phyloP scores from a whole-genome alignment of 2,888 invertebrate genomes.

The Rhabditoides inermis region DNA sequence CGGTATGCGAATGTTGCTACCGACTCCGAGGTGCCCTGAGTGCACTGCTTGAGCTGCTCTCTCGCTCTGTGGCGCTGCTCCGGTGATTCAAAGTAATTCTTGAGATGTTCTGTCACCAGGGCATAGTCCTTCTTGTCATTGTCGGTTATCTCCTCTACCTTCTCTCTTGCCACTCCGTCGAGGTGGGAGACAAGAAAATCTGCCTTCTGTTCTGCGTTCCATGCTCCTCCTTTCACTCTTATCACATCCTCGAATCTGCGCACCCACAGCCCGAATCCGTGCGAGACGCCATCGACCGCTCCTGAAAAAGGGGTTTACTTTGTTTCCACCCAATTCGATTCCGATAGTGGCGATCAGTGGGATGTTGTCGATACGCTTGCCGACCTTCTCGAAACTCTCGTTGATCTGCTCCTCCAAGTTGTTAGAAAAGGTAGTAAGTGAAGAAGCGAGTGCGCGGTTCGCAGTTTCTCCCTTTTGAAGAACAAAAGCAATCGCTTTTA shows the following conservation, averaged over 20 bases:
- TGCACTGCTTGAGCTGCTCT: not conserved
- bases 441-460: too few relatives aligned
- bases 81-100: not conserved
- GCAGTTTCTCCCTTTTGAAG: too few relatives aligned
- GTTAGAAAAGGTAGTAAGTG: too few relatives aligned
- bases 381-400: too few relatives aligned
- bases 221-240: not conserved
- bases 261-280: not conserved
- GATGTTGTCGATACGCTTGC: too few relatives aligned
- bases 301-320: too few relatives aligned
- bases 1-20: not conserved
- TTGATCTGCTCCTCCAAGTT: too few relatives aligned
- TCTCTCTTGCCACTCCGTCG: conserved; percentile 1
- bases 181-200: not conserved
- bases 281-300: too few relatives aligned
- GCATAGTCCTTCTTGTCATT: not conserved
- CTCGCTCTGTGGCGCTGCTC: not conserved
- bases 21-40: not conserved
- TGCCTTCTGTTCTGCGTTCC: not conserved
- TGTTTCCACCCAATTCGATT: too few relatives aligned
- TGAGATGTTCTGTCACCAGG: not conserved
- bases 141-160: not conserved
- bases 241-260: not conserved
- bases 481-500: too few relatives aligned
- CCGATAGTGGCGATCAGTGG: too few relatives aligned